Evolutionary conservation across 2,113 vertebrate genomes (phyloP).

Genomic region (Sarotherodon lohbergeri): DNA sequence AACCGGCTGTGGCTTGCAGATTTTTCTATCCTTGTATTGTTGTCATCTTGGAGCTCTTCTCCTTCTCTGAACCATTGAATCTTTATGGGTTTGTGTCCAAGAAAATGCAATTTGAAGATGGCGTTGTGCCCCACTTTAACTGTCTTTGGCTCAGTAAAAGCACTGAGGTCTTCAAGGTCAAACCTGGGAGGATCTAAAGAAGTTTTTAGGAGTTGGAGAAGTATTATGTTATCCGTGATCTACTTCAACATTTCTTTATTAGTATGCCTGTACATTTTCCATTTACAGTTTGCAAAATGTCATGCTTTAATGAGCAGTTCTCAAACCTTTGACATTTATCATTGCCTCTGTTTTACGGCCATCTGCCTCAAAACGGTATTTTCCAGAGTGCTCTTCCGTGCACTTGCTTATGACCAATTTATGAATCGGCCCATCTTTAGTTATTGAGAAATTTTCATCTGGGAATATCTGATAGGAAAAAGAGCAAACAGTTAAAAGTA

Average conservation of each 20-base stretch:
- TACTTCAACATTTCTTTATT: not conserved
- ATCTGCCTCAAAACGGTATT: slow-evolving; percentile 81
- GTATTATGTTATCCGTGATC: not conserved
- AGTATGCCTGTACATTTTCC: not conserved
- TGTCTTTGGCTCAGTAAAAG: slow-evolving; percentile 69
- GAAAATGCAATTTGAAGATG: slow-evolving; percentile 77
- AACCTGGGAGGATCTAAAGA: slow-evolving; percentile 80
- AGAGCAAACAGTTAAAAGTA: not conserved
- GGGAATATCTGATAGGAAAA: slow-evolving; percentile 67
- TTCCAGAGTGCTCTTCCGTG: slow-evolving; percentile 75
- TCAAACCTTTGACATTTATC: slow-evolving; percentile 70
- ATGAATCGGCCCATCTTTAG: slow-evolving; percentile 74
- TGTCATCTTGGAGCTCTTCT: slow-evolving; percentile 67
- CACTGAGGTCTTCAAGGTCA: slow-evolving; percentile 62
- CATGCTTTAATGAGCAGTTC: not conserved
- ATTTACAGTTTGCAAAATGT: not conserved
- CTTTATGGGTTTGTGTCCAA: slow-evolving; percentile 77
- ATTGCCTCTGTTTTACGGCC: slow-evolving; percentile 73
- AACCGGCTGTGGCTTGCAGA: slow-evolving; percentile 68
- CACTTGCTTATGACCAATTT: slow-evolving; percentile 72
- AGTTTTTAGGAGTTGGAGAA: not conserved
- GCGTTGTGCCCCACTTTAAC: slow-evolving; percentile 78
- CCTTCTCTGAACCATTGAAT: slow-evolving; percentile 81
- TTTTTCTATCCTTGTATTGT: slow-evolving; percentile 68
- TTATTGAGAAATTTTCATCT: slow-evolving; percentile 67